A percentile compares a stretch with the other conserved stretches of the same genome.
Evolutionary conservation across 2,113 vertebrate species (phyloP).

Genomic region (Nanger granti): DNA sequence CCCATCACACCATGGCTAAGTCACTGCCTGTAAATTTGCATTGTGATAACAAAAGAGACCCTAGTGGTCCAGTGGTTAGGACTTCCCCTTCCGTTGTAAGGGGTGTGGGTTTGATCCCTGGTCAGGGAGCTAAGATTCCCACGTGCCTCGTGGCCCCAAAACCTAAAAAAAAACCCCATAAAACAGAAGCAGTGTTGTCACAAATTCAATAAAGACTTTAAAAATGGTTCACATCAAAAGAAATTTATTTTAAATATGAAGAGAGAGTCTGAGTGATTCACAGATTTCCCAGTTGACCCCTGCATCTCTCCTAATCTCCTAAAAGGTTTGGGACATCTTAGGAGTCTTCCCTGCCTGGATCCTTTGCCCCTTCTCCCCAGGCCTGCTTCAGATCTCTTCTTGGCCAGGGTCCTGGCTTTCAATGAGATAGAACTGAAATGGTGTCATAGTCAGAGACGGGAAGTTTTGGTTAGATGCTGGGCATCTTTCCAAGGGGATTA

Average conservation of each 20-base stretch:
- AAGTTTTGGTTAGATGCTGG: slow-evolving; percentile 22
- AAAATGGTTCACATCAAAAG: background rate
- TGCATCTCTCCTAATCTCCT: background rate
- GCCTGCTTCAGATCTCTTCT: background rate
- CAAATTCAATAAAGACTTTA: background rate
- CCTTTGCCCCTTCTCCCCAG: background rate
- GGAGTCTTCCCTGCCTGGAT: background rate
- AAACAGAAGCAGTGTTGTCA: background rate
- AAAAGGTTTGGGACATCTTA: background rate
- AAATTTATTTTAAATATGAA: background rate
- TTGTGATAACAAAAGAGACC: background rate
- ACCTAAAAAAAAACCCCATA: background rate
- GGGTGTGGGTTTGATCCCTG: background rate
- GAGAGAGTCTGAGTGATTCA: background rate
- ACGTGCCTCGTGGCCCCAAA: background rate
- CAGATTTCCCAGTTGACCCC: background rate
- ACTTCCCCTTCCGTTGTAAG: background rate
- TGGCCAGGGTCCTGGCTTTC: slow-evolving; percentile 16
- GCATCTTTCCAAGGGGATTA: slow-evolving; percentile 26
- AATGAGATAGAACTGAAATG: background rate
- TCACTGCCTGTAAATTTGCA: background rate
- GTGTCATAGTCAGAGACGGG: background rate
- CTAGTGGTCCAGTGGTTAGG: background rate
- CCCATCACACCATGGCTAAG: background rate
- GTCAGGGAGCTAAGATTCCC: background rate